phyloP scores from a whole-genome alignment of 2,113 vertebrate species.

The Oophaga pumilio region DNA sequence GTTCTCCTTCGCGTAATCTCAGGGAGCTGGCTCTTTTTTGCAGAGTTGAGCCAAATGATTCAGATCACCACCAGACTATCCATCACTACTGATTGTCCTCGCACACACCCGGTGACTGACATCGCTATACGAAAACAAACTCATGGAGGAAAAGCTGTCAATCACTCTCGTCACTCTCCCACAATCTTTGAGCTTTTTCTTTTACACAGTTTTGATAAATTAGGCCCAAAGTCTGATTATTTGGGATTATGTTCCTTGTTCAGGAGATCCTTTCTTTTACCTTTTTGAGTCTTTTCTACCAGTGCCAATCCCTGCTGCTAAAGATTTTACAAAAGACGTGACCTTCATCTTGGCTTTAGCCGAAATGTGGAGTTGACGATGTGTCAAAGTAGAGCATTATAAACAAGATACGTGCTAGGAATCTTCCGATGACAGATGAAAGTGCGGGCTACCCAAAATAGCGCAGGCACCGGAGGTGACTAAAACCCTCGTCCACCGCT shows the following conservation, averaged over 20 bases:
- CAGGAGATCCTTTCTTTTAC: not conserved
- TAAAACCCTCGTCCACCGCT: slow-evolving; percentile 9
- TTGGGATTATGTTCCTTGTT: not conserved
- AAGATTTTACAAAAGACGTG: slow-evolving; percentile 43
- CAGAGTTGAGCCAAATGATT: too few relatives aligned
- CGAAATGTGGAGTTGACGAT: slow-evolving; percentile 44
- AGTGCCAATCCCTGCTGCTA: not conserved
- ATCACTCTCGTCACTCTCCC: too few relatives aligned
- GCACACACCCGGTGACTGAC: too few relatives aligned
- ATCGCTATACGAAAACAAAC: too few relatives aligned
- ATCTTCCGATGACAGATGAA: slow-evolving; percentile 48
- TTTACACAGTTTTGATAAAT: too few relatives aligned
- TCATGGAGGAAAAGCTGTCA: too few relatives aligned
- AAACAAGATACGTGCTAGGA: slow-evolving; percentile 33
- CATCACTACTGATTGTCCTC: too few relatives aligned
- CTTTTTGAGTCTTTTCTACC: not conserved
- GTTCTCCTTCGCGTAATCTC: too few relatives aligned
- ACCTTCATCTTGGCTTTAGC: slow-evolving; percentile 39
- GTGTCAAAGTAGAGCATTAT: slow-evolving; percentile 48
- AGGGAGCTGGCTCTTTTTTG: too few relatives aligned
- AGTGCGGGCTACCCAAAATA: slow-evolving; percentile 39
- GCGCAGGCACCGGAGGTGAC: slow-evolving; percentile 14
- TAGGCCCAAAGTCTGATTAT: too few relatives aligned
- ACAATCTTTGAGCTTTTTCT: too few relatives aligned
- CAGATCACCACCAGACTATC: too few relatives aligned